phyloP scores from a whole-genome alignment of 2,888 invertebrate species.

The Heterodera filipjevi region DNA sequence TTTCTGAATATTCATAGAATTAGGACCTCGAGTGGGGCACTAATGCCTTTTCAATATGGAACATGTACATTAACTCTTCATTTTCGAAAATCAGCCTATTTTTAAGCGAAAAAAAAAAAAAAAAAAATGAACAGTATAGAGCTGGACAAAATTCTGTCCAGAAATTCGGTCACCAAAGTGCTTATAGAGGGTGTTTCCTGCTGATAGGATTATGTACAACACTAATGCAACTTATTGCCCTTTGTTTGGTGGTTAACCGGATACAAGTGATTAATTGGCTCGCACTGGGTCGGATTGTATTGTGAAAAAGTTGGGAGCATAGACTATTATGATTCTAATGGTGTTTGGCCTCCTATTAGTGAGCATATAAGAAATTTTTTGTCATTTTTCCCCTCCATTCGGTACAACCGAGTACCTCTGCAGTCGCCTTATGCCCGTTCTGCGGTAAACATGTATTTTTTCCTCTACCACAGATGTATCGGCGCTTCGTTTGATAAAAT shows the following conservation, averaged over 20 bases:
- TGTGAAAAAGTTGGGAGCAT: background rate
- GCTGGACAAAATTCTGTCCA: constrained; percentile 6
- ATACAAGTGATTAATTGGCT: background rate
- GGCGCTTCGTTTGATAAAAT: background rate
- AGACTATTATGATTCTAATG: constrained; percentile 32
- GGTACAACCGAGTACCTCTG: background rate
- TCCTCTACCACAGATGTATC: background rate
- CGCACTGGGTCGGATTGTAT: constrained; percentile 31
- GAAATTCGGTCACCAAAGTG: background rate
- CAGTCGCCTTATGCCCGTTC: constrained; percentile 14
- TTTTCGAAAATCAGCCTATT: constrained; percentile 23
- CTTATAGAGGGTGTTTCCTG: constrained; percentile 5
- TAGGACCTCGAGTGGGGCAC: constrained; percentile 15
- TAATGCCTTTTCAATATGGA: constrained; percentile 27
- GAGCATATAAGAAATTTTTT: background rate
- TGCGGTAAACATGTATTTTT: constrained; percentile 28
- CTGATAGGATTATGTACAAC: constrained; percentile 2
- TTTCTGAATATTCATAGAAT: no score
- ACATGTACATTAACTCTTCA: constrained; percentile 30
- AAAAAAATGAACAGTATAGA: constrained; percentile 9
- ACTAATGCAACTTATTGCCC: background rate
- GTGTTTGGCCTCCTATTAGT: constrained; percentile 2
- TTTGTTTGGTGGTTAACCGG: constrained; percentile 21
- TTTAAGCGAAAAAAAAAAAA: constrained; percentile 10
- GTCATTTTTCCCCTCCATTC: background rate